These are phyloP conservation scores for Galaxias olidus DNA, from an alignment of 2,797 vertebrate species.

Conservation along the genomic window DNA sequence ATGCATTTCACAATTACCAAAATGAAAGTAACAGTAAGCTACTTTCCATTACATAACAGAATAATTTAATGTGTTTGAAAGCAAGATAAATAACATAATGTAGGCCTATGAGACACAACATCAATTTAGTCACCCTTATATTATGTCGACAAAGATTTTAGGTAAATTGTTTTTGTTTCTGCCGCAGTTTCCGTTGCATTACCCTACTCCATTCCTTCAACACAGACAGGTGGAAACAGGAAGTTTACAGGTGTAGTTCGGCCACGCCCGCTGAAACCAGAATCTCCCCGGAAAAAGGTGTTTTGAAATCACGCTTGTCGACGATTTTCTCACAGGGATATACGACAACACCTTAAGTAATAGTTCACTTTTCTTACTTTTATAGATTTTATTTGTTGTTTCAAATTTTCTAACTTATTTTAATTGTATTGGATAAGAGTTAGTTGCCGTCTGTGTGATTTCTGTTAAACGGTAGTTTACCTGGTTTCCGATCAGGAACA, in stretches of 20 bases:
- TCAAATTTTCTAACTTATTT: background rate
- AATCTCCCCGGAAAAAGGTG: constrained; percentile 49
- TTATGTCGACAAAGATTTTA: too few species aligned
- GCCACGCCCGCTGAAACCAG: constrained; percentile 62
- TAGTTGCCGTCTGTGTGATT: too few species aligned
- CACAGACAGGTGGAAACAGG: constrained; percentile 42
- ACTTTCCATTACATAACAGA: too few species aligned
- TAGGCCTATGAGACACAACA: too few species aligned
- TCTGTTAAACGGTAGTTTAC: too few species aligned
- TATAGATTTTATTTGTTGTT: background rate
- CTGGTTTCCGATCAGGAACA: background rate
- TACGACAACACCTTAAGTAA: background rate
- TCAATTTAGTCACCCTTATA: too few species aligned
- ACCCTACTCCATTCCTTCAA: background rate
- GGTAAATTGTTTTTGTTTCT: too few species aligned
- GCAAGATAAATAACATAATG: too few species aligned
- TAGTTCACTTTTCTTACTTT: background rate
- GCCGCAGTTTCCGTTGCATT: too few species aligned
- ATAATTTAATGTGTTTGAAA: too few species aligned
- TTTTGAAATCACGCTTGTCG: background rate
- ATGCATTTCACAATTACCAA: too few species aligned
- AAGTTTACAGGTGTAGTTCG: constrained; percentile 40
- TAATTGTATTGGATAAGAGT: background rate
- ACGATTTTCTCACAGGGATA: background rate
- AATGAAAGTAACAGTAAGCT: too few species aligned